Conservation (phyloP, 2,797 vertebrate genomes). For the Numenius phaeopus region DNA sequence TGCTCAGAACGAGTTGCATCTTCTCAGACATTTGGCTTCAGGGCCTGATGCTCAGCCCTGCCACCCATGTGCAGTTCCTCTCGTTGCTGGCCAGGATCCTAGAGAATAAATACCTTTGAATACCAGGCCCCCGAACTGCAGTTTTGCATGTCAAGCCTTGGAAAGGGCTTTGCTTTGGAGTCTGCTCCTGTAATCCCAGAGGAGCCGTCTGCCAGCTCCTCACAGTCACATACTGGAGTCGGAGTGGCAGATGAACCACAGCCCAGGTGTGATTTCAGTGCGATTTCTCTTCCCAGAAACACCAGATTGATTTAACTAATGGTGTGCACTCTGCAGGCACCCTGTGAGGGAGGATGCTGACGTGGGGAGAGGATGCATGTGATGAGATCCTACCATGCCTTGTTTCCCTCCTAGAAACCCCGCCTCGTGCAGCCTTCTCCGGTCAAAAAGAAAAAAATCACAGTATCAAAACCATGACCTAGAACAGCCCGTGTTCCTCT, state of each 20-base stretch:
- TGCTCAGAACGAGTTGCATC: not conserved
- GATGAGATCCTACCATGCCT: not conserved
- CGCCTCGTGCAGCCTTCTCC: fast-evolving
- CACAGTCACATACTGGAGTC: not conserved
- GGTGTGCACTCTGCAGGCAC: not conserved
- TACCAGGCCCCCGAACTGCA: not conserved
- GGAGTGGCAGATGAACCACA: not conserved
- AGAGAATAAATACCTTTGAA: not conserved
- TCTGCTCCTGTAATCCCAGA: not conserved
- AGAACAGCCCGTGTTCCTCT: not conserved
- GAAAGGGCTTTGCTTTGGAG: not conserved
- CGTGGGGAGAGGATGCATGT: fast-evolving
- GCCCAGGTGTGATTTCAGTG: not conserved
- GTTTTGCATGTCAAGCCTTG: not conserved
- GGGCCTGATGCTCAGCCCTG: not conserved
- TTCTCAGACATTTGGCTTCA: not conserved
- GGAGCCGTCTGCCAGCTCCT: not conserved
- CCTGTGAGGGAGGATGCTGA: not conserved
- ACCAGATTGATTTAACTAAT: fast-evolving
- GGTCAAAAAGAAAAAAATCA: not conserved
- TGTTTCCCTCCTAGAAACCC: not conserved
- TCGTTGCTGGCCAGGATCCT: not conserved
- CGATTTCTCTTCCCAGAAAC: not conserved
- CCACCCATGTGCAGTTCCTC: slow-evolving; percentile 8
- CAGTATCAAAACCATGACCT: not conserved